phyloP scores from a whole-genome alignment of 2,888 invertebrate species.

The Pycnomerus fuliginosus region DNA sequence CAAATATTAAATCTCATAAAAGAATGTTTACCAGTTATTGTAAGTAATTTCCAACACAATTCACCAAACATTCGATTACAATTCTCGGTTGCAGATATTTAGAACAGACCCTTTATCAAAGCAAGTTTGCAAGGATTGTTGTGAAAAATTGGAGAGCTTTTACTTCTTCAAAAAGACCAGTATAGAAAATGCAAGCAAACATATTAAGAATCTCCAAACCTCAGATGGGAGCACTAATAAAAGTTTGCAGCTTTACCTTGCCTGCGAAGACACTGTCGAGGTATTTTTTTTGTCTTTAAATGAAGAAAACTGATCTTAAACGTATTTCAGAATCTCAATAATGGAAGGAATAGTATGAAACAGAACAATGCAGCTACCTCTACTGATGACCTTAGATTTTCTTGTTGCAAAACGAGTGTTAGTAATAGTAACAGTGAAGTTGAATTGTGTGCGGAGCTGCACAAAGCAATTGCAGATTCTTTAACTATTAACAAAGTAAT shows the following conservation, averaged over 20 bases:
- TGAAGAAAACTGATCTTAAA: no score
- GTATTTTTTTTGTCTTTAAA: no score
- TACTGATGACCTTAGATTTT: conserved; percentile 40
- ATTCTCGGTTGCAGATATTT: conserved; percentile 45
- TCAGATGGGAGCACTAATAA: conserved; percentile 26
- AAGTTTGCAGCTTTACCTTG: conserved; percentile 31
- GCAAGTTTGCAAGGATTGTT: conserved; percentile 48
- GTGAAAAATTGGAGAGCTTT: conserved; percentile 40
- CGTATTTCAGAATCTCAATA: no score
- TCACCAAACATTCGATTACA: conserved; percentile 5
- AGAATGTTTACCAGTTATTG: conserved; percentile 48
- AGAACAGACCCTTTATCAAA: conserved; percentile 51
- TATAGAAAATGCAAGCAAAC: conserved; percentile 41
- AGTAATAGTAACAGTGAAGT: conserved; percentile 40
- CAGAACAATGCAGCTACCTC: conserved; percentile 29
- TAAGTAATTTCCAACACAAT: conserved; percentile 36
- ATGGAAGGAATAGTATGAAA: conserved; percentile 4
- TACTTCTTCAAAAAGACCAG: conserved; percentile 43
- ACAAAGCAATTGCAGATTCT: conserved; percentile 42
- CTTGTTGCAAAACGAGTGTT: conserved; percentile 39
- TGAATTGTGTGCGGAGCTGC: conserved; percentile 41
- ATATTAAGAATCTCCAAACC: conserved; percentile 36
- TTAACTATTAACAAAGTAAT: conserved; percentile 39
- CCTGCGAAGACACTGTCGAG: conserved; percentile 14
- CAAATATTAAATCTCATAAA: conserved; percentile 50